Percentiles rank a stretch among this genome's conserved stretches.
These are phyloP conservation scores for Enteromius viviparus DNA, from an alignment of 2,797 vertebrate genomes.

Conservation along the genomic window DNA sequence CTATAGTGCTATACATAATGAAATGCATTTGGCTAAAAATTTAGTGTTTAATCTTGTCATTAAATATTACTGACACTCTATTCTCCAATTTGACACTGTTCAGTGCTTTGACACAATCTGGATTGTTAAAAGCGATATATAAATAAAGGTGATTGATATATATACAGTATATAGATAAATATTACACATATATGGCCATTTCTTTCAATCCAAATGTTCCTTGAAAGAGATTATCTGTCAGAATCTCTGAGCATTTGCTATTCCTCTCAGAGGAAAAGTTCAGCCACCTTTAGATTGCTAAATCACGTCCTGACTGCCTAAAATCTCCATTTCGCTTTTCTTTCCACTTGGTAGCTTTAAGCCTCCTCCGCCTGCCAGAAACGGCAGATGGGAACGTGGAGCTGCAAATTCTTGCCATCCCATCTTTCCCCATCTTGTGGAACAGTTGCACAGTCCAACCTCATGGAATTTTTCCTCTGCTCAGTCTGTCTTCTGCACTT, in stretches of 20 bases:
- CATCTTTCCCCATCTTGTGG: constrained; percentile 55
- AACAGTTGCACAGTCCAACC: constrained; percentile 51
- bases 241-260: constrained; percentile 3
- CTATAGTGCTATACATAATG: neutral
- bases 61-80: too few species aligned
- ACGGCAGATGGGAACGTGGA: constrained; percentile 63
- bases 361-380: constrained; percentile 49
- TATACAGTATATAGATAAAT: neutral
- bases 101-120: too few species aligned
- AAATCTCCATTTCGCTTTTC: constrained; percentile 53
- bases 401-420: constrained; percentile 57
- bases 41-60: too few species aligned
- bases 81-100: too few species aligned
- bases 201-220: constrained; percentile 20
- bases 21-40: too few species aligned
- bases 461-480: constrained; percentile 35
- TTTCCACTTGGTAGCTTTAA: constrained; percentile 54
- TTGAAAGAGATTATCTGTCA: constrained; percentile 30
- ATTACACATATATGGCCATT: neutral
- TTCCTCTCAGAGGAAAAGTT: constrained; percentile 36
- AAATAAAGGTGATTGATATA: neutral
- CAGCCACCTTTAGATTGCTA: constrained; percentile 45
- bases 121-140: too few species aligned
- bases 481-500: constrained; percentile 41
- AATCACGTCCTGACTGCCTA: constrained; percentile 52